A percentile compares a stretch with the other conserved stretches of the same genome.
Evolutionary conservation across 1,140 invertebrate species (phyloP).

Genomic region (Tenebrio molitor): DNA sequence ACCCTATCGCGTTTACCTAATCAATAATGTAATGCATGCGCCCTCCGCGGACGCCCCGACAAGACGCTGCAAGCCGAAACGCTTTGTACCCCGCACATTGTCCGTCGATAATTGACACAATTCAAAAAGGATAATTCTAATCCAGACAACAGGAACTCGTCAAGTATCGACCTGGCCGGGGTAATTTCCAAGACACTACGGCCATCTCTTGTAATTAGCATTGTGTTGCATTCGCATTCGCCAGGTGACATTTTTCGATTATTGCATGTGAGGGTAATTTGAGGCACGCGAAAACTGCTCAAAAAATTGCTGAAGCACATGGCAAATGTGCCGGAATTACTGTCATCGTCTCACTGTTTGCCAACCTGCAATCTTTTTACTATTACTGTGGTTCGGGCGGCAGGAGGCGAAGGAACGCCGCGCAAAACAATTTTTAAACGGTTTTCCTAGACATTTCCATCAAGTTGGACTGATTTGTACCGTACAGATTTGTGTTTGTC

Average conservation of each 20-base stretch:
- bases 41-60: not conserved
- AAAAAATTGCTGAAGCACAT: slow-evolving; percentile 39
- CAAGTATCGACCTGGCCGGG: not conserved
- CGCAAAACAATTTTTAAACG: too few relatives aligned
- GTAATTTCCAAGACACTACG: slow-evolving; percentile 15
- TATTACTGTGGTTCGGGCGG: slow-evolving; percentile 14
- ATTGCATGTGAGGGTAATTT: slow-evolving; percentile 35
- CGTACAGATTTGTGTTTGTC: too few relatives aligned
- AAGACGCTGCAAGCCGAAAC: not conserved
- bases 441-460: too few relatives aligned
- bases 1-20: slow-evolving; percentile 42
- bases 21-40: slow-evolving; percentile 54
- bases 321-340: slow-evolving; percentile 42
- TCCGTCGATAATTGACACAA: slow-evolving; percentile 15
- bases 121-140: not conserved
- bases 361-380: slow-evolving; percentile 38
- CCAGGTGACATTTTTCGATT: slow-evolving; percentile 44
- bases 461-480: too few relatives aligned
- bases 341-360: slow-evolving; percentile 19
- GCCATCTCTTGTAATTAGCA: slow-evolving; percentile 17
- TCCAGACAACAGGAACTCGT: not conserved
- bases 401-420: too few relatives aligned
- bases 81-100: not conserved
- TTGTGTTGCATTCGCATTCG: slow-evolving; percentile 38
- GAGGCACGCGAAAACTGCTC: slow-evolving; percentile 42